Conservation (phyloP, 2,113 vertebrate species). For the Axis porcinus region DNA sequence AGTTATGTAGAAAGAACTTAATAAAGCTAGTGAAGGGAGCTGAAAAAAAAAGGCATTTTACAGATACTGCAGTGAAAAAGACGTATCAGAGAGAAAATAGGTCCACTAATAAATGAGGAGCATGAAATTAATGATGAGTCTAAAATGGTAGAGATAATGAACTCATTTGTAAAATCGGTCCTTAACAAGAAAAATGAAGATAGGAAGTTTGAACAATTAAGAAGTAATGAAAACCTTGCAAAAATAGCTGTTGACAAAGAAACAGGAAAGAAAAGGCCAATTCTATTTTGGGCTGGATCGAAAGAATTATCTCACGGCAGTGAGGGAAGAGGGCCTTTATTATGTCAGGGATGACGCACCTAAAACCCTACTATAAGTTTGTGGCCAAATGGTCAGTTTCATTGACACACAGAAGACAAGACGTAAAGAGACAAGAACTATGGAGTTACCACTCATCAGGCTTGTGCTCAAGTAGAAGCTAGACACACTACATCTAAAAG, state of each 20-base stretch:
- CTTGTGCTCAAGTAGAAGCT: not conserved
- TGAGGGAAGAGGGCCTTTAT: not conserved
- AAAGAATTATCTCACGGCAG: conserved; percentile 39
- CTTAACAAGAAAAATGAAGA: conserved; percentile 76
- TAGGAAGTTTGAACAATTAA: conserved; percentile 76
- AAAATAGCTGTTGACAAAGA: conserved; percentile 74
- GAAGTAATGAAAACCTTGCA: conserved; percentile 73
- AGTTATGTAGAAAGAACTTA: not conserved
- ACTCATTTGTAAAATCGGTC: conserved; percentile 76
- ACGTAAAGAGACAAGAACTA: not conserved
- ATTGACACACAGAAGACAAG: not conserved
- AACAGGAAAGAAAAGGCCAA: conserved; percentile 65
- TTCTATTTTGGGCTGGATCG: conserved; percentile 57
- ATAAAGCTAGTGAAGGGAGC: conserved; percentile 15
- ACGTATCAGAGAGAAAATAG: conserved; percentile 61
- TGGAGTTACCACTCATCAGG: not conserved
- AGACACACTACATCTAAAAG: not conserved
- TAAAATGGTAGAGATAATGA: conserved; percentile 76
- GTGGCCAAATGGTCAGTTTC: not conserved
- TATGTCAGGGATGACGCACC: not conserved
- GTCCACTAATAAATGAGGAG: conserved; percentile 70
- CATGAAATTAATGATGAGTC: conserved; percentile 75
- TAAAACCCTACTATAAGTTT: not conserved
- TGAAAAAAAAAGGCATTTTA: conserved; percentile 33
- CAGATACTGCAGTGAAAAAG: conserved; percentile 38